Evolutionary conservation across 2,888 invertebrate genomes (phyloP).

Genomic region (Drosophila neonasuta): DNA sequence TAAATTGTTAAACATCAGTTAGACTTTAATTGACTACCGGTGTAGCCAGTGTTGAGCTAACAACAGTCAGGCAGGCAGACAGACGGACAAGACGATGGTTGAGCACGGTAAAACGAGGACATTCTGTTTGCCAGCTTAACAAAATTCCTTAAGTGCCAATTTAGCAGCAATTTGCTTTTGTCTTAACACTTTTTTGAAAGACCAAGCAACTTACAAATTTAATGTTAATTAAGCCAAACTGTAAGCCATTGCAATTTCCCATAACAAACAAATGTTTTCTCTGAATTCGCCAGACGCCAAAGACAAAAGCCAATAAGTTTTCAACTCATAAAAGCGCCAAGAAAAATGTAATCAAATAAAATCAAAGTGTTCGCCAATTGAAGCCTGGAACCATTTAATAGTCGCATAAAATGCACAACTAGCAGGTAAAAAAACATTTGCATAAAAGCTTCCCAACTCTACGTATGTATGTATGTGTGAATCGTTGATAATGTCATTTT

Average conservation of each 20-base stretch:
- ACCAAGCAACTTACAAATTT: conserved; percentile 53
- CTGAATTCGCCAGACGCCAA: conserved; percentile 6
- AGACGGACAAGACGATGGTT: not conserved
- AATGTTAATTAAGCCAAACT: conserved; percentile 68
- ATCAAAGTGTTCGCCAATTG: conserved; percentile 70
- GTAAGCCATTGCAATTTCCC: conserved; percentile 36
- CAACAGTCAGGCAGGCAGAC: conserved; percentile 8
- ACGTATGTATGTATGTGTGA: conserved; percentile 21
- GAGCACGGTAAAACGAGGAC: conserved; percentile 34
- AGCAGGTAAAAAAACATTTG: conserved; percentile 51
- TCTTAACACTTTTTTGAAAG: conserved; percentile 63
- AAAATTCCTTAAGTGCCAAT: conserved; percentile 73
- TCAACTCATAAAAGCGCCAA: conserved; percentile 17
- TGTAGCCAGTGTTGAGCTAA: conserved; percentile 34
- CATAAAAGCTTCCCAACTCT: conserved; percentile 51
- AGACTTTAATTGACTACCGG: conserved; percentile 75
- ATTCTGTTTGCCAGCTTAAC: conserved; percentile 57
- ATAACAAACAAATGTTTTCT: conserved; percentile 57
- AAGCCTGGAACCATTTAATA: conserved; percentile 33
- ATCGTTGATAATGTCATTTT: conserved; percentile 62
- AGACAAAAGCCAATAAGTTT: conserved; percentile 30
- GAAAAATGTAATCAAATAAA: conserved; percentile 66
- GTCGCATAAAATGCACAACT: conserved; percentile 64
- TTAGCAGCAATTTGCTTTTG: conserved; percentile 74
- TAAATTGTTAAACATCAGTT: conserved; percentile 78